A percentile compares a stretch with the other conserved stretches of the same genome.
Conservation (phyloP, 2,113 vertebrate genomes). For the Cololabis saira region DNA sequence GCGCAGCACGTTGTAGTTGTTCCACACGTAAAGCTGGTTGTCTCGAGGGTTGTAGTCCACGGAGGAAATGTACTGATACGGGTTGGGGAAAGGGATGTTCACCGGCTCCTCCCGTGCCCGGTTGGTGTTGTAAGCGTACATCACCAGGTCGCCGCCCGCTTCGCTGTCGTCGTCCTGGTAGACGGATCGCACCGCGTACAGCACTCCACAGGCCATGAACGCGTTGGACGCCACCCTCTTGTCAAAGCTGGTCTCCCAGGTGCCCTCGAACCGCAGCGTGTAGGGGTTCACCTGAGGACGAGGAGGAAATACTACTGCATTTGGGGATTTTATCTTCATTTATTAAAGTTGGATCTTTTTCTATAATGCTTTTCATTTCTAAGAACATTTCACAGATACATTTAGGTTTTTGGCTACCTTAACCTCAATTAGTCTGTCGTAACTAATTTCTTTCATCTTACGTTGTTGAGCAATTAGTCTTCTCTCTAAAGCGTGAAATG, state of each 20-base stretch:
- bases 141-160: constrained; percentile 88
- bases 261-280: constrained; percentile 93
- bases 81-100: constrained; percentile 91
- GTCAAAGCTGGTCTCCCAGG: constrained; percentile 94
- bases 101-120: constrained; percentile 85
- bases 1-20: constrained; percentile 93
- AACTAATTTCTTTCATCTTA: no score
- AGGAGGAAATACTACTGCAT: not conserved
- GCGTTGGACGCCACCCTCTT: constrained; percentile 94
- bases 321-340: no score
- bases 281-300: constrained; percentile 89
- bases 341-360: no score
- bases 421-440: no score
- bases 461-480: no score
- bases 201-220: constrained; percentile 96
- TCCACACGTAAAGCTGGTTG: constrained; percentile 97
- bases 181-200: constrained; percentile 92
- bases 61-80: constrained; percentile 94
- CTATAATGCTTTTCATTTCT: no score
- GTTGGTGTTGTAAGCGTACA: constrained; percentile 94
- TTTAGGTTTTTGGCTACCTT: no score
- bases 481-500: no score
- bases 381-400: no score
- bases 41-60: constrained; percentile 95
- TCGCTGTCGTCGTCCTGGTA: constrained; percentile 95